Base-by-base conservation (phyloP, 1,140 invertebrate species). In the Pseudomyrmex cubaensis region DNA sequence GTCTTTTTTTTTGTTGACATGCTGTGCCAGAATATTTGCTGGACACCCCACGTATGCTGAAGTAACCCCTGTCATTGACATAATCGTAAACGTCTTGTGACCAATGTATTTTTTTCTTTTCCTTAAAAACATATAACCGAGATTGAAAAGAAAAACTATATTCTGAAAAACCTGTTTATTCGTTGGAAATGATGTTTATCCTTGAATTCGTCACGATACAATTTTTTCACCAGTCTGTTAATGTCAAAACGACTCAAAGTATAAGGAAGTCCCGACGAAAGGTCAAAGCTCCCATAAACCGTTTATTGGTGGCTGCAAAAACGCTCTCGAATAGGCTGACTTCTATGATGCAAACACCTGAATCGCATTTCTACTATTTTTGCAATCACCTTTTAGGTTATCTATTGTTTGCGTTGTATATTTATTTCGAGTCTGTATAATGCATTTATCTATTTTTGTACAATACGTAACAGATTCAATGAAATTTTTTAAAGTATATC, bases 131-230 rank as follows among this genome's bases (percentile, higher is more conserved):
- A 87, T 85, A 86, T 73, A 90, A 89, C 85, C 85, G 85, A 75
- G 1, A 35, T 12, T 35, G 15, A 15, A 22, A 64, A 57, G 57
- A 25, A 66, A 61, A 52, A 59, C n/a, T 63, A 82, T 25, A 54
- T 75, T 64, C 72, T 70, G 63, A 80, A 83, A 85, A 74, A 62
- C 84, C 52, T 89, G 85, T 90, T 90, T 91, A 89, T 83, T 77
- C 35, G 44, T 52, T n/a, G 3, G 13, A 57, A 84, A 78, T 70
- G 64, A 87, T 90, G 86, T 91, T 90, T 92, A 85, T 78, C 91
- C 91, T 91, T 88, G 87, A 75, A 92, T 92, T 91, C 63, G 91
- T 90, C 85, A 89, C 90, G 87, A 84, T 87, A 74, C 70, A 50
- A 48, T 56, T 88, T 89, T 87, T 85, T 87, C 62, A 59, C 63